Base-by-base conservation (phyloP, 2,113 vertebrate genomes). In the Hemicordylus capensis region DNA sequence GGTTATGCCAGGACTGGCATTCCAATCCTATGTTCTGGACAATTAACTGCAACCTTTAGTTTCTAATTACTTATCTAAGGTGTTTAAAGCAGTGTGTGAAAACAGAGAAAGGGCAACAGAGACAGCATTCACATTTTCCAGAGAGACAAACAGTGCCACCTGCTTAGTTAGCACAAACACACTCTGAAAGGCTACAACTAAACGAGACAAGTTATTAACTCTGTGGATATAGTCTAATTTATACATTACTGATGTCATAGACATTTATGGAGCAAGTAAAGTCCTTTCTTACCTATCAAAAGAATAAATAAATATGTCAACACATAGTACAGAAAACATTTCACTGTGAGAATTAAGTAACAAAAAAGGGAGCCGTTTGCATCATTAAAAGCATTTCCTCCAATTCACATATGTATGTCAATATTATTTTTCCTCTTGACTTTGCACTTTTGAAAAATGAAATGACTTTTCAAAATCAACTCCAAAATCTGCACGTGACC, bases 21-120 rank as follows among this genome's bases (percentile, higher is more conserved):
- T 96, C 95, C 93, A 95, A 94, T 93, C 89, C 76, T 89, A 81
- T 90, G 88, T 93, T 92, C 88, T 83, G 89, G 88, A 92, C 92
- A 95, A 93, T 90, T 91, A 95, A 93, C 83, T 92, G 54, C 87
- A 94, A 92, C 80, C 86, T 87, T 94, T 79, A 86, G 89, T 85
- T 92, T 93, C 81, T 92, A 76, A 87, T 85, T 92, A 51, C 88
- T 93, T 91, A 87, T 67, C 90, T 89, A 78, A 91, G 88, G 88
- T 83, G 83, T 86, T 93, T 89, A 67, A 90, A 91, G 81, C 10
- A 51, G 37, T 34, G 26, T 31, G 81, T 85, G 63, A 89, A 93
- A 93, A 79, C 34, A 89, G 31, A 89, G 69, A 77, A 80, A 87
- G 58, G 77, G 56, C 44, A 54, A 81, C 10, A 87, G 87, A 84